Conservation (phyloP, 1,140 invertebrate genomes). For the Carposina sasakii region DNA sequence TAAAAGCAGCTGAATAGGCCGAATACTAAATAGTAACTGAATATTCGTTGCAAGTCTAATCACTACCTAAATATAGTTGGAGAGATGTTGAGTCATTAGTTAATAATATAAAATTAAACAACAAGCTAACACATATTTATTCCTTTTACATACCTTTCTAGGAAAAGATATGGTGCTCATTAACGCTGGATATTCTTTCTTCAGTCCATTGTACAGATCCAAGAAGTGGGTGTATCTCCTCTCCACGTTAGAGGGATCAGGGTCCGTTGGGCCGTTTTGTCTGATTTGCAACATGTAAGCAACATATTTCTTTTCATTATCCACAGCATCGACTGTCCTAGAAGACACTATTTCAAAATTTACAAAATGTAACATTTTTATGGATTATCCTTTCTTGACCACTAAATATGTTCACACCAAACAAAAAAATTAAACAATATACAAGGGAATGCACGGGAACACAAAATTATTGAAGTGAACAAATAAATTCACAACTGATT, state of each 20-base stretch:
- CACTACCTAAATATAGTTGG: no score
- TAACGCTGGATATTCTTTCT: conserved; percentile 74
- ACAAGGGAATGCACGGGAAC: no score
- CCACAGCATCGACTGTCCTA: conserved; percentile 51
- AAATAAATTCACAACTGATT: no score
- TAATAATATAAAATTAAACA: not conserved
- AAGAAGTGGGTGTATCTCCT: conserved; percentile 85
- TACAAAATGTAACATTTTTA: conserved; percentile 42
- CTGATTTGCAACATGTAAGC: conserved; percentile 76
- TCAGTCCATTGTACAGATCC: conserved; percentile 77
- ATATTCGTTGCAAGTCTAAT: no score
- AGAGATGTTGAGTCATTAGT: no score
- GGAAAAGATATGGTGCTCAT: conserved; percentile 79
- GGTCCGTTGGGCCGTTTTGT: conserved; percentile 70
- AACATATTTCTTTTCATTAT: conserved; percentile 76
- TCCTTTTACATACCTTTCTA: conserved; percentile 73
- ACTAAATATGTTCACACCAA: no score
- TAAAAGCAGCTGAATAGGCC: no score
- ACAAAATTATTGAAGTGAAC: no score
- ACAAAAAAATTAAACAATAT: no score
- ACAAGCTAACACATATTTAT: not conserved
- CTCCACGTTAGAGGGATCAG: conserved; percentile 77
- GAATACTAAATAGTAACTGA: no score
- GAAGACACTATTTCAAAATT: conserved; percentile 65
- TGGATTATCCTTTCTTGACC: no score